Evolutionary conservation across 2,113 vertebrate genomes (phyloP).

Genomic region (Prunella himalayana): DNA sequence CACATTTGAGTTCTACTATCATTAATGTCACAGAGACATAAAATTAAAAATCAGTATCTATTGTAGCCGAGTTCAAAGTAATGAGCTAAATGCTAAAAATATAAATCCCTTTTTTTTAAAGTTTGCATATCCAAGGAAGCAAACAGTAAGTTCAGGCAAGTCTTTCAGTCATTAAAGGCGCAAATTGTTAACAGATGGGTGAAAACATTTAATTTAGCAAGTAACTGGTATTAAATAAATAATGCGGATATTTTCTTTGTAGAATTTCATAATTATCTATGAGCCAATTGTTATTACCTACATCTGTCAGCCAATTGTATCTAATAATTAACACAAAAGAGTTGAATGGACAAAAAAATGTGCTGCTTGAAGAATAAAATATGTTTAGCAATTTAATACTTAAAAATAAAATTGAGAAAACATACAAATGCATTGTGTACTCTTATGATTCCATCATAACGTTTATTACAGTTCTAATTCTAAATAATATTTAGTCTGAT

Average conservation of each 20-base stretch:
- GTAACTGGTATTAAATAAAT: constrained; percentile 42
- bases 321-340: background rate
- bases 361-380: background rate
- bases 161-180: background rate
- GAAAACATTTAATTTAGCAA: constrained; percentile 1
- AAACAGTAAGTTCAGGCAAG: background rate
- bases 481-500: constrained; percentile 1
- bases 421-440: background rate
- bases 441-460: background rate
- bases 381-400: background rate
- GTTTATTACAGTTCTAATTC: constrained; percentile 18
- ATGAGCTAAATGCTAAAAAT: background rate
- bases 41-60: background rate
- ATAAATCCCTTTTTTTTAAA: background rate
- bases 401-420: constrained; percentile 10
- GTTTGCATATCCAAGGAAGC: background rate
- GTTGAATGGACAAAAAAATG: background rate
- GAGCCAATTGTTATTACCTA: constrained; percentile 15
- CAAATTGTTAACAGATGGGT: constrained; percentile 20
- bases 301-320: constrained; percentile 27
- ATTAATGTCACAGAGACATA: background rate
- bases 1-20: background rate
- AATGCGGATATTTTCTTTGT: background rate
- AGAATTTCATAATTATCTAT: background rate
- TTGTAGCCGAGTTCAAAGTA: background rate